Evolutionary conservation across 2,113 vertebrate genomes (phyloP), one percentile per base, ranked within the genome.

Genomic region (Holacanthus passer): DNA sequence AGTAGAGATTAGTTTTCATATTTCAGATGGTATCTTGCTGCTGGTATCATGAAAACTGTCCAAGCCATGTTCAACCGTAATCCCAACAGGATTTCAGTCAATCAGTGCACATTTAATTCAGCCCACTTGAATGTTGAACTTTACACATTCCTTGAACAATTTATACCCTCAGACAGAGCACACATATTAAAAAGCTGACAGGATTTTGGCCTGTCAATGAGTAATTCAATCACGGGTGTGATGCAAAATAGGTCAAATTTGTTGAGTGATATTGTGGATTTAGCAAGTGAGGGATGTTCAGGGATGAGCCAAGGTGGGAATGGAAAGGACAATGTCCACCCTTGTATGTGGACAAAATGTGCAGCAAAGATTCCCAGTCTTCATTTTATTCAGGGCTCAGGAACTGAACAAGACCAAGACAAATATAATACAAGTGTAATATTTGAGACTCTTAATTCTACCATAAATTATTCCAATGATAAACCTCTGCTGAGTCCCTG

Each of bases 1-100:
- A 32, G 13, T 9, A 22, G 7, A 82, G 31, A 56, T 92, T 82
- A 86, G 60, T 77, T 73, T 68, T 58, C 14, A 16, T 77, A 69
- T 52, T 58, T 63, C 43, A 45, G 17, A 27, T 66, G 29, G 13
- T 24, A 20, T 69, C 11, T n/a, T 48, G 27, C 47, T 48, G 29
- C 24, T 41, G 12, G 2, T 24, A 10, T 41, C 0, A 4, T 17
- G 17, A 60, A n/a, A 79, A 59, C 11, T 47, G 13, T 19, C 39
- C 20, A n/a, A 45, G 39, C n/a, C 32, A 59, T 53, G 31, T 1
- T 24, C 45, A 63, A 16, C 16, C 5, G 32, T 74, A 56, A 80
- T 81, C 52, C 27, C 22, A 27, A 53, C 58, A 74, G 58, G 67
- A 69, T 77, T 59, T 55, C 19, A 32, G 50, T 58, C 73, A 50